phyloP scores from a whole-genome alignment of 2,113 vertebrate genomes.

The Benthochromis sp. region DNA sequence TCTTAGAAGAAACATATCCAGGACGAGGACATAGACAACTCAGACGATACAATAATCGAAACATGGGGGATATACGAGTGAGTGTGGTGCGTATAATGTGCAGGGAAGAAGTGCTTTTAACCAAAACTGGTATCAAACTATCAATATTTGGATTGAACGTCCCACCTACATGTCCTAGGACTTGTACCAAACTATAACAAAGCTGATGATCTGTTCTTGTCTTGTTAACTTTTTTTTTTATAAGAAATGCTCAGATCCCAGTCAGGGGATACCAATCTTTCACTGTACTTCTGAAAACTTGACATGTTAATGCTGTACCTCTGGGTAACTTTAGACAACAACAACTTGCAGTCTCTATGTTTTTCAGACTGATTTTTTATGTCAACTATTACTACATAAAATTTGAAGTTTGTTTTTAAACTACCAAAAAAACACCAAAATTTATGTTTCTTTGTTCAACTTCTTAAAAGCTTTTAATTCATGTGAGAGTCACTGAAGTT shows the following conservation, averaged over 20 bases:
- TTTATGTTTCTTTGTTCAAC: neutral
- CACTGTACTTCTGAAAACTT: neutral
- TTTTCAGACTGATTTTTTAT: neutral
- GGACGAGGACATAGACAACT: neutral
- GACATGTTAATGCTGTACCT: neutral
- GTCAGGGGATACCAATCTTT: neutral
- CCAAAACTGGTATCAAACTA: neutral
- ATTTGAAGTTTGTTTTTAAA: neutral
- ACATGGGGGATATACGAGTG: neutral
- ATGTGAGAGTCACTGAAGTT: neutral
- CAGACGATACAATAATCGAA: neutral
- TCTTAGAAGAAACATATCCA: neutral
- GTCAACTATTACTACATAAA: neutral
- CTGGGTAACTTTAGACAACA: neutral
- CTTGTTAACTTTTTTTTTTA: neutral
- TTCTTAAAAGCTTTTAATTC: neutral
- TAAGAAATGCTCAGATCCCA: neutral
- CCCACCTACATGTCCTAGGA: neutral
- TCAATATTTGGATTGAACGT: rapidly evolving
- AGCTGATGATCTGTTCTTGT: neutral
- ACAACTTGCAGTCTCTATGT: neutral
- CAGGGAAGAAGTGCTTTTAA: neutral
- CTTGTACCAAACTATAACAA: neutral
- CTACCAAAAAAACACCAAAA: rapidly evolving
- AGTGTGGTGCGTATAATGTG: too few species aligned